Evolutionary conservation across 2,113 vertebrate genomes (phyloP), one percentile per base, ranked within the genome.

Genomic region (Oxyura jamaicensis): DNA sequence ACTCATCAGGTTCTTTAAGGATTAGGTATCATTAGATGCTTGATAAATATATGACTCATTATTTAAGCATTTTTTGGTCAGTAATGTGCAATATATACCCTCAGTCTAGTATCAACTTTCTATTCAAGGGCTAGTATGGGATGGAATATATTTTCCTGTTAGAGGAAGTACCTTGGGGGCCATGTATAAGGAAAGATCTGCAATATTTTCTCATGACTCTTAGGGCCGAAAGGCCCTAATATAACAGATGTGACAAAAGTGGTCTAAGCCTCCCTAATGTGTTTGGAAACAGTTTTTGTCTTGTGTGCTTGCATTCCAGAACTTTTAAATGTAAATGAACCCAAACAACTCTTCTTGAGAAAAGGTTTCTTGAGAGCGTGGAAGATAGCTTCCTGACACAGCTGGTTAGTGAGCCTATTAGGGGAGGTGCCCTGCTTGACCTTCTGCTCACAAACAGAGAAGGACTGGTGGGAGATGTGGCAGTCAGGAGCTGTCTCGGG

Each of bases 1-100:
- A 92, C 15, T 88, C 60, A 93, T 94, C 86, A 83, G 59, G 55
- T 91, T 95, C 52, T 90, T 95, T 91, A 91, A 96, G 63, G 68
- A 95, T 95, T 93, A 90, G 62, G 26, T 53, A 89, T 77, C 50
- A 91, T 86, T 90, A 93, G 60, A 94, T 88, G 21, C 6, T 91
- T 81, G 53, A 94, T 81, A 96, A 95, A 96, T 63, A 50, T 76
- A 42, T 44, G 41, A 66, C 18, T 83, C 68, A 56, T 35, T 83
- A 89, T 68, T 71, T 88, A 72, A 83, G 5, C 2, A 16, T 67
- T 58, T 62, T 76, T 20, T 48, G 20, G 20, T 48, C 46, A 21
- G 35, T 33, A 35, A 3, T 85, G 18, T 72, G 39, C 41, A 89
- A 63, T 59, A 56, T 42, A 56, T 63, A 46, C 10, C 11, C 36